A percentile compares a stretch with the other conserved stretches of the same genome.
Evolutionary conservation across 2,797 vertebrate genomes (phyloP).

Genomic region (Holocentrus rufus): DNA sequence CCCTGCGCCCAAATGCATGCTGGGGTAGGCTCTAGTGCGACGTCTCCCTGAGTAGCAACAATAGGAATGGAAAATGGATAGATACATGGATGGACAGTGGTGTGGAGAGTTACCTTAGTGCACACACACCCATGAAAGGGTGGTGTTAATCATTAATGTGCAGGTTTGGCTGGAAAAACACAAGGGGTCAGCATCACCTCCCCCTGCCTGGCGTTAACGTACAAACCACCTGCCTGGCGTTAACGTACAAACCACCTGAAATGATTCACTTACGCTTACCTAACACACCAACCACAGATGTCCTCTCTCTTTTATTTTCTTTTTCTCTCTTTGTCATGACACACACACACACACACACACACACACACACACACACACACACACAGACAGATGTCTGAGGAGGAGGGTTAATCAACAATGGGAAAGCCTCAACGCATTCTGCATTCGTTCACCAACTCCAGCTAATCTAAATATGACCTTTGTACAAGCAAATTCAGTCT

Average conservation of each 20-base stretch:
- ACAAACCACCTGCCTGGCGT: not conserved
- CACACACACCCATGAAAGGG: not conserved
- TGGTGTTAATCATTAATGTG: slow-evolving; percentile 47
- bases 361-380: not conserved
- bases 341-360: not conserved
- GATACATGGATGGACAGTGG: not conserved
- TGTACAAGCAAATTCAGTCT: not conserved
- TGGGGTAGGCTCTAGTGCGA: too few species aligned
- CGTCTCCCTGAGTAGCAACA: too few species aligned
- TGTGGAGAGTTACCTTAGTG: slow-evolving; percentile 13
- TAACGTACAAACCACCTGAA: not conserved
- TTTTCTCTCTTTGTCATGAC: not conserved
- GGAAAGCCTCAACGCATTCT: not conserved
- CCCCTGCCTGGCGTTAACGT: not conserved
- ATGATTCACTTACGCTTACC: slow-evolving; percentile 11
- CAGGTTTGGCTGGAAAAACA: slow-evolving; percentile 25
- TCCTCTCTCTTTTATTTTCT: not conserved
- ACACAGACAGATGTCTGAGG: too few species aligned
- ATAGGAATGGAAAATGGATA: not conserved
- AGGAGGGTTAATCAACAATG: too few species aligned
- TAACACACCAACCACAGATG: not conserved
- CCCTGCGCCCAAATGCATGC: too few species aligned
- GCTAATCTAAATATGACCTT: not conserved
- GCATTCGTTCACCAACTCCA: not conserved
- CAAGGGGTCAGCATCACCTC: slow-evolving; percentile 26